Base-by-base conservation (phyloP, 1,140 invertebrate species). In the Caerostris extrusa region DNA sequence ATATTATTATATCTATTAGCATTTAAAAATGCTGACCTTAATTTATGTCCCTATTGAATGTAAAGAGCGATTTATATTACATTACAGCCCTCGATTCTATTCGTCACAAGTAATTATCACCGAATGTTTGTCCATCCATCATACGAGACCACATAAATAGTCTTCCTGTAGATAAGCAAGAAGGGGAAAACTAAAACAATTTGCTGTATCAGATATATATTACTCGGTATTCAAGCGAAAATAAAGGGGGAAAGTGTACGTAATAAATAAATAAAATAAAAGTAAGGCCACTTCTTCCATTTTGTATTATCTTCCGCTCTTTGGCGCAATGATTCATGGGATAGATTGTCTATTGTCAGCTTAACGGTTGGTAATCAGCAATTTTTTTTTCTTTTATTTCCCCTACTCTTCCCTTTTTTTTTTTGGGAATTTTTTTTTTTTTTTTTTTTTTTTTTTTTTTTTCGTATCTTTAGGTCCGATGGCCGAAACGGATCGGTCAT, bases 311-410 rank as follows among this genome's bases (percentile, higher is more conserved):
- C 91, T 93, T 93, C 91, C 91, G 82, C 91, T 71, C 53, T 87
- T 93, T 93, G 91, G 91, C 91, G 91, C 91, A 93, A 93, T 93
- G 91, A 93, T 93, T 93, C 91, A 93, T 93, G 82, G 83, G 91
- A 93, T 93, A 93, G 91, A 93, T 93, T 93, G 91, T 87, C 91
- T 93, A 93, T 93, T 93, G 91, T 93, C 91, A 93, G 91, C 91
- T 87, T 93, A 93, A 93, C 91, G 91, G 91, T 87, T 93, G 61
- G 91, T 93, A 93, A 93, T 93, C 91, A 93, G 91, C 91, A 93
- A 93, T 93, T 93, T 93, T 87, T 64, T 83, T 93, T 55, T 90
- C 57, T 90, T 60, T 50, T 50, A 3, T 90, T 90, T 53, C 34
- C 34, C 89, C 57, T 81, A 10, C 71, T 34, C 83, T 91, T 91